These are phyloP conservation scores for Argyresthia goedartella DNA, from an alignment of 2,888 invertebrate genomes.

Conservation along the genomic window DNA sequence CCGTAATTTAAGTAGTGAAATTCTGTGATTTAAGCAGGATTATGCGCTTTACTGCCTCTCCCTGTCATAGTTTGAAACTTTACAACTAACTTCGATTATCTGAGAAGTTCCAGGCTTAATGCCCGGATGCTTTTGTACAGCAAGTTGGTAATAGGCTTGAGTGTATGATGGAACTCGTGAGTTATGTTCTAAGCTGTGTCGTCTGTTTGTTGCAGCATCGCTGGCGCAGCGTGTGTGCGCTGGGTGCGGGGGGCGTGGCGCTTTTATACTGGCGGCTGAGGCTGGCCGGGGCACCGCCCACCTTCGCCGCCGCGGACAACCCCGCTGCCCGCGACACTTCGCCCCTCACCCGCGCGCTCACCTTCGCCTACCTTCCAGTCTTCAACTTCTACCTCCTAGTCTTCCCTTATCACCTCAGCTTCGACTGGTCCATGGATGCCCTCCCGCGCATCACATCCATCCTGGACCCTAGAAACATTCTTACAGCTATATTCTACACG, in stretches of 20 bases:
- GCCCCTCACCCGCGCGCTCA: slow-evolving; percentile 84
- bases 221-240: slow-evolving; percentile 76
- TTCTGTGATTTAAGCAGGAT: no score
- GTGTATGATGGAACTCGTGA: no score
- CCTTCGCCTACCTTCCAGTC: slow-evolving; percentile 92
- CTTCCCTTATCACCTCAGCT: slow-evolving; percentile 90
- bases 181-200: background rate
- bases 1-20: no score
- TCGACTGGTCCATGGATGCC: slow-evolving; percentile 99
- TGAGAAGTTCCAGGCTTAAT: no score
- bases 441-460: slow-evolving; percentile 86
- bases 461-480: slow-evolving; percentile 84
- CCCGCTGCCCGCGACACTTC: slow-evolving; percentile 92
- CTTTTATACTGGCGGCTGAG: slow-evolving; percentile 83
- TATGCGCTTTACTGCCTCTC: no score
- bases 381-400: slow-evolving; percentile 90
- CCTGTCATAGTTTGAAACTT: no score
- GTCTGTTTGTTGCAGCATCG: slow-evolving; percentile 73
- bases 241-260: slow-evolving; percentile 76
- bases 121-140: no score
- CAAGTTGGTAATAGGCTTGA: no score
- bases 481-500: slow-evolving; percentile 82
- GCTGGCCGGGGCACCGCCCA: slow-evolving; percentile 80
- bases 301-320: slow-evolving; percentile 95
- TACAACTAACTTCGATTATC: no score